Percentiles rank a stretch among this genome's conserved stretches.
Conservation (phyloP, 2,888 invertebrate genomes). For the Acrocyrtus sp. region DNA sequence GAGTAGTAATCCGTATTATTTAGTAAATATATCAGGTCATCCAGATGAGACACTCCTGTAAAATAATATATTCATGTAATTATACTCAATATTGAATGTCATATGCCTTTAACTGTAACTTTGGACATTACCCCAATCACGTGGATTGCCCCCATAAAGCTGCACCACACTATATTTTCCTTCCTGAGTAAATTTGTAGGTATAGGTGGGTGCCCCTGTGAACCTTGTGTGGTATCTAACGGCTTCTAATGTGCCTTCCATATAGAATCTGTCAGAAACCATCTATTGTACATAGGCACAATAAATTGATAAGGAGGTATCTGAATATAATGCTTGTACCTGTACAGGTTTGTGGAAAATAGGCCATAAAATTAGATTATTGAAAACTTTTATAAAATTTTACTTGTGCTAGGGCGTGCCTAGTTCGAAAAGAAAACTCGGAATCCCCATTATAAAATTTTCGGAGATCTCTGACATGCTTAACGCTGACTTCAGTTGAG, state of each 20-base stretch:
- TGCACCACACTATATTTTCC: slow-evolving; percentile 48
- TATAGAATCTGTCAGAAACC: slow-evolving; percentile 45
- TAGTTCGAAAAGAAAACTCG: slow-evolving; percentile 34
- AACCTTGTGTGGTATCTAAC: slow-evolving; percentile 44
- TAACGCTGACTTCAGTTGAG: not conserved
- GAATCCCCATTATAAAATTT: slow-evolving; percentile 43
- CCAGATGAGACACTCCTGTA: slow-evolving; percentile 45
- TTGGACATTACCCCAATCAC: slow-evolving; percentile 48
- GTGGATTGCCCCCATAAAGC: slow-evolving; percentile 32
- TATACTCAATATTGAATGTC: not conserved
- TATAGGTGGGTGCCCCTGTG: slow-evolving; percentile 34
- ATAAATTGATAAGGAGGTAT: too few relatives aligned
- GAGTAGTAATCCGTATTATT: slow-evolving; percentile 50
- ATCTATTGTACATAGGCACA: slow-evolving; percentile 17
- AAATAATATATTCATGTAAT: not conserved
- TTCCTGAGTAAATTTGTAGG: slow-evolving; percentile 33
- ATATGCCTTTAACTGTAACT: not conserved
- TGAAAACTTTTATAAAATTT: not conserved
- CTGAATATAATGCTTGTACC: too few relatives aligned
- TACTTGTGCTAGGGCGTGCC: slow-evolving; percentile 38
- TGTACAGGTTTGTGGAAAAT: too few relatives aligned
- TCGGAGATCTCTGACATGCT: slow-evolving; percentile 18
- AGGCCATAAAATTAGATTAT: too few relatives aligned
- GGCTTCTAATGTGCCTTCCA: slow-evolving; percentile 44
- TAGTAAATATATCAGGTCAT: slow-evolving; percentile 47